Percentiles rank a stretch among this genome's conserved stretches.
These are phyloP conservation scores for Meriones unguiculatus DNA, from an alignment of 2,113 vertebrate species.

Conservation along the genomic window DNA sequence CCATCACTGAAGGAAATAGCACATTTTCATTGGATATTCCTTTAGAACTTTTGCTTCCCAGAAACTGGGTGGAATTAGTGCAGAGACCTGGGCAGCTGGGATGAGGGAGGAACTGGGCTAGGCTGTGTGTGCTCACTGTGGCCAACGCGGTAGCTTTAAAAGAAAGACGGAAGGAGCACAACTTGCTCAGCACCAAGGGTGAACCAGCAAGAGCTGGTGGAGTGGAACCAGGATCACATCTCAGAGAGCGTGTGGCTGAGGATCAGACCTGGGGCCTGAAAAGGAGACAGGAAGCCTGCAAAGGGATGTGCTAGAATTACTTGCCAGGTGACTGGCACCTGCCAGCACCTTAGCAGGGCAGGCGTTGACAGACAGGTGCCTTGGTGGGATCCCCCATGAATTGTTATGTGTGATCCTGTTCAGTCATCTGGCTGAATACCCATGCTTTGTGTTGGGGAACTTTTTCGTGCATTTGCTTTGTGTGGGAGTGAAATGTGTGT, in stretches of 20 bases:
- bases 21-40: neutral
- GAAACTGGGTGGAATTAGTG: neutral
- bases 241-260: neutral
- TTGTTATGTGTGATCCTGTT: neutral
- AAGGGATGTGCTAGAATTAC: neutral
- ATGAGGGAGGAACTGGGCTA: neutral
- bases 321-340: neutral
- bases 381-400: neutral
- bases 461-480: neutral
- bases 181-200: neutral
- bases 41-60: neutral
- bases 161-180: neutral
- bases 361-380: neutral
- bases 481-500: neutral
- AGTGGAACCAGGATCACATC: neutral
- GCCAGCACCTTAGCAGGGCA: neutral
- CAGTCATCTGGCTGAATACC: neutral
- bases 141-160: neutral
- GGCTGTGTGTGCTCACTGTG: neutral
- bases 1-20: slow-evolving; percentile 16
- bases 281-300: neutral
- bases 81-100: neutral
- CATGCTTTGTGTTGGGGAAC: neutral
- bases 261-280: neutral
- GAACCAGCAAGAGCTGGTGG: neutral